Evolutionary conservation across 2,797 vertebrate species (phyloP), one percentile per base, ranked within the genome.

Genomic region (Bovichtus variegatus): DNA sequence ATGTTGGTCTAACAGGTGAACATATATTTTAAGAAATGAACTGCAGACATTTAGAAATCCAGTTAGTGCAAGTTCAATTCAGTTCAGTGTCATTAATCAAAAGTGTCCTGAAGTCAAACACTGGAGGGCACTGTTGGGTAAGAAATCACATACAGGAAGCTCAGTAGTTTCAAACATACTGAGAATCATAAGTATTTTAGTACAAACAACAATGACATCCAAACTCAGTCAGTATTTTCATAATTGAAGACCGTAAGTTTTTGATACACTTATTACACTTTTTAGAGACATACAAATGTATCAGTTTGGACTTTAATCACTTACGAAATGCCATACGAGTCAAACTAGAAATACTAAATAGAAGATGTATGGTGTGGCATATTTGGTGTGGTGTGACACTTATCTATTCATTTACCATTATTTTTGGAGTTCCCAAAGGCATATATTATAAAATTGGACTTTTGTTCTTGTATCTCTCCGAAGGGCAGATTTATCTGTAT

Each of bases 61-160:
- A 11, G 9, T 27, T 36, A 27, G 9, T 62, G 4, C 9, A 29
- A 16, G 6, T 23, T 36, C 2, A 50, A 8, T 47, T 38, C 3
- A 41, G 7, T 31, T 36, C 18, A 25, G 11, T 13, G 59, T 66
- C 10, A 6, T 16, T 36, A 0, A 3, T 12, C 58, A 19, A 34
- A 31, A 3, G 23, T 36, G 46, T 40, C 2, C 27, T 0, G 8
- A 9, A 38, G 8, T 47, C 8, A 40, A 73, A 76, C 87, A 78
- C 51, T 61, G 13, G 87, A 78, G 80, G 85, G 74, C 77, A 34
- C 67, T 81, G 65, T 64, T 80, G 60, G 44, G 57, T 63, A 25
- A 62, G 63, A 47, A n/a, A 8, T 29, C 0, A 46, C 9, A 19
- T 2, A 15, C 2, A 38, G 3, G n/a, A 6, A 9, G 8, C 36